Conservation (phyloP, 64 coral and sea anemone genomes). For the Orbicella faveolata region DNA sequence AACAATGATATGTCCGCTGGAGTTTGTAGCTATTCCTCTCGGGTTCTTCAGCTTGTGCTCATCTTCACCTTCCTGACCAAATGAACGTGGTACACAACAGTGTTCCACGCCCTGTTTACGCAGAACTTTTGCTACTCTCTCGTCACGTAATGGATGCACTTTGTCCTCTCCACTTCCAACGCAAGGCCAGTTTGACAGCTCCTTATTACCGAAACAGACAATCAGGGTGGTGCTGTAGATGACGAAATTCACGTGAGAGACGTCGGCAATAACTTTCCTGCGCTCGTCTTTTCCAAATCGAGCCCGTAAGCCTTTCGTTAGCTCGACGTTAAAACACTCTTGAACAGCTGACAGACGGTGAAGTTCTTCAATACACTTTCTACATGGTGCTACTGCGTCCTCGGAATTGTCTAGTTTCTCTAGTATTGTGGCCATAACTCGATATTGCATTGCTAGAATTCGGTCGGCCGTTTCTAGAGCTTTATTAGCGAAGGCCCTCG, state of each 20-base stretch:
- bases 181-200: neutral
- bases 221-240: conserved; percentile 27
- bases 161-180: neutral
- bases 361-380: conserved; percentile 14
- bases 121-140: neutral
- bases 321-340: neutral
- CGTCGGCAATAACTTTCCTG: conserved; percentile 17
- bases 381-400: neutral
- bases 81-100: conserved; percentile 2
- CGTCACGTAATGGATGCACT: conserved; percentile 34
- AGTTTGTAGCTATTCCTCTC: conserved; percentile 24
- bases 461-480: neutral
- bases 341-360: conserved; percentile 20
- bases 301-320: neutral
- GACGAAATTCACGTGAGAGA: conserved; percentile 36
- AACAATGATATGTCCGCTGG: conserved; percentile 17
- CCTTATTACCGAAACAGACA: neutral
- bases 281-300: conserved; percentile 23
- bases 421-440: conserved; percentile 21
- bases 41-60: conserved; percentile 1
- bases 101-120: conserved; percentile 21
- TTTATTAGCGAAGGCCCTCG: neutral
- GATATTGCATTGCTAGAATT: conserved; percentile 21
- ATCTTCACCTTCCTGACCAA: conserved; percentile 27
- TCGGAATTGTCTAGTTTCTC: conserved; percentile 4